Evolutionary conservation across 2,797 vertebrate species (phyloP).

Genomic region (Syndactyla subalaris): DNA sequence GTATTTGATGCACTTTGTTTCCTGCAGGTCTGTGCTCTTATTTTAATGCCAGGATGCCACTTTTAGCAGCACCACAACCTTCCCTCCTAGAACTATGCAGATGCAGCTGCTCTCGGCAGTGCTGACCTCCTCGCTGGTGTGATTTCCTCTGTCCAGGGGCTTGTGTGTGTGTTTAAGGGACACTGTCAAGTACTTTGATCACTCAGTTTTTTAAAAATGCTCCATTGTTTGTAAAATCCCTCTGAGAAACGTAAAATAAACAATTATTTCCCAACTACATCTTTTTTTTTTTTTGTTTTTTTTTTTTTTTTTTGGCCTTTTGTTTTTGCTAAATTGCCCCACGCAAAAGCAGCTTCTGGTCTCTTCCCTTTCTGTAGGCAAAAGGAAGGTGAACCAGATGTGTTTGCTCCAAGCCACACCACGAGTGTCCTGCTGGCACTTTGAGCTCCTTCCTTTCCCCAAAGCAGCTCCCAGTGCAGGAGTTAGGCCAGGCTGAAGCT

Average conservation of each 20-base stretch:
- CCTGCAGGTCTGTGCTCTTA: background rate
- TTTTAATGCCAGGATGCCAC: slow-evolving; percentile 45
- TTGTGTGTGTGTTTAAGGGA: slow-evolving; percentile 62
- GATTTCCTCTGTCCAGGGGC: slow-evolving; percentile 53
- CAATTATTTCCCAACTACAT: slow-evolving; percentile 58
- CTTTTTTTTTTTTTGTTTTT: background rate
- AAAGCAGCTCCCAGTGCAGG: fast-evolving
- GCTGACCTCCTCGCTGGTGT: slow-evolving; percentile 60
- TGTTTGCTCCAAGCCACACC: background rate
- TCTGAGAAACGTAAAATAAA: slow-evolving; percentile 67
- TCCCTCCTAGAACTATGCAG: slow-evolving; percentile 70
- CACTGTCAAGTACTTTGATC: slow-evolving; percentile 69
- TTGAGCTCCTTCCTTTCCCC: fast-evolving
- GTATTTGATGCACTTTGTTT: slow-evolving; percentile 57
- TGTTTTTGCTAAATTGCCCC: slow-evolving; percentile 10
- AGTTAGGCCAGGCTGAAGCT: background rate
- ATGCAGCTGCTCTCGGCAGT: slow-evolving; percentile 57
- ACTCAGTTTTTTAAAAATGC: slow-evolving; percentile 62
- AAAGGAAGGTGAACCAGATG: background rate
- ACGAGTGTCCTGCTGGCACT: fast-evolving
- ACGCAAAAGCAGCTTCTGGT: background rate
- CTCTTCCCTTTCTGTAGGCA: fast-evolving
- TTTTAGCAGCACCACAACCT: slow-evolving; percentile 51
- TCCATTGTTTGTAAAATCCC: slow-evolving; percentile 71
- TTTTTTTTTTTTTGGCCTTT: background rate